phyloP scores from a whole-genome alignment of 2,888 invertebrate genomes.

The Eristalis arbustorum region DNA sequence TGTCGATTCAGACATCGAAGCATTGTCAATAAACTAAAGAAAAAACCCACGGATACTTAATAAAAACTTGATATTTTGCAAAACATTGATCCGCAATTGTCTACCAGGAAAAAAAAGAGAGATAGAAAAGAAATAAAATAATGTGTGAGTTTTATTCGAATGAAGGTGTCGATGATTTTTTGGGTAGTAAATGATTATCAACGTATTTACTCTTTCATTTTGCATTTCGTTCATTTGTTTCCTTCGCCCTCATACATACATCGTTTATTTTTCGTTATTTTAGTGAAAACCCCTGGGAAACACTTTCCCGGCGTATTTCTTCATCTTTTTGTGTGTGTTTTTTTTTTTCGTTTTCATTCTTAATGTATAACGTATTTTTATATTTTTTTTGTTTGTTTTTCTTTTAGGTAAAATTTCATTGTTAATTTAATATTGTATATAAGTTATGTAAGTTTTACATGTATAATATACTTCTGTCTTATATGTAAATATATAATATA shows the following conservation, averaged over 20 bases:
- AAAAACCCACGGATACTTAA: neutral
- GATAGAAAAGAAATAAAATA: neutral
- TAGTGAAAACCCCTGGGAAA: constrained; percentile 3
- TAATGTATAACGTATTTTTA: neutral
- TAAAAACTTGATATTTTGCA: neutral
- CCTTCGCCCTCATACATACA: constrained; percentile 10
- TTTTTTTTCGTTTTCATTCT: neutral
- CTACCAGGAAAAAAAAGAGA: neutral
- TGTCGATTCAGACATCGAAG: neutral
- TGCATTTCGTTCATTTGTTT: constrained; percentile 14
- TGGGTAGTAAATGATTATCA: constrained; percentile 61
- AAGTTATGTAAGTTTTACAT: constrained; percentile 66
- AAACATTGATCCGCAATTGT: neutral
- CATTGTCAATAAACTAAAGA: neutral
- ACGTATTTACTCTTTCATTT: constrained; percentile 28
- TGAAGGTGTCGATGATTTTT: constrained; percentile 51
- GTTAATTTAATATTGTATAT: constrained; percentile 64
- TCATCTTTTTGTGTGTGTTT: neutral
- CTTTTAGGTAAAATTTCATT: constrained; percentile 53
- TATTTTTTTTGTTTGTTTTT: neutral
- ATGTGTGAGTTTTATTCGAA: constrained; percentile 31
- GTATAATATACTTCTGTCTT: constrained; percentile 70
- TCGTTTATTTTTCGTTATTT: neutral
- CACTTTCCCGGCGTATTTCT: neutral
- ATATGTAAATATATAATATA: constrained; percentile 68